Evolutionary conservation across 1,140 invertebrate genomes (phyloP), one percentile per base, ranked within the genome.

Genomic region (Ceratosolen solmsi): DNA sequence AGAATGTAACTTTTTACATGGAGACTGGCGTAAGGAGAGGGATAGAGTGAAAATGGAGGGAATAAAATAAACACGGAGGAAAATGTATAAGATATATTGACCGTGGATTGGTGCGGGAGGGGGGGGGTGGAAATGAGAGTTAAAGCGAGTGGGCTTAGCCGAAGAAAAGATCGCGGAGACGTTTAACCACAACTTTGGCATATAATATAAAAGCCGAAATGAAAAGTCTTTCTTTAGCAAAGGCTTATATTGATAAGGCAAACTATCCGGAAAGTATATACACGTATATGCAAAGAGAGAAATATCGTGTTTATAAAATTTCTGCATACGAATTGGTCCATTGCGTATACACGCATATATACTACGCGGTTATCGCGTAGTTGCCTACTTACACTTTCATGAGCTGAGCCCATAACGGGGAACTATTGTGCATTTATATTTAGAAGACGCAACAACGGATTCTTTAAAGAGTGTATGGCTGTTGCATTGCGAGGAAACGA

Each of bases 291-390:
- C 33, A 38, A 4, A 58, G 5, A 5, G 13, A 36, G 38, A 68
- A 68, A 71, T n/a, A 84, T 51, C 17, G 70, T 78, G 79, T 73
- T 76, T 77, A 72, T 82, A 72, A 82, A 82, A 82, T 82, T 82
- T 20, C 73, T 25, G 81, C 75, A 78, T 82, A 58, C 70, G 75
- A 82, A 82, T 82, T 68, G 75, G 76, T 8, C 70, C 75, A 79
- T 78, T 76, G 75, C 22, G 73, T 58, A 38, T 38, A 33, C 41
- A 63, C 33, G 51, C 54, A 49, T 8, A 51, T 79, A n/a, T n/a
- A 25, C 30, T 27, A 56, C 13, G 20, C 38, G 54, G 38, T 63
- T 60, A 54, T 58, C 13, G 71, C 60, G 20, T 38, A 30, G 36
- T 20, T 20, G 36, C 9, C 54, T 73, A 22, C 68, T 73, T 82